Conservation (phyloP, 1,140 invertebrate species). For the Pseudomyrmex gracilis region DNA sequence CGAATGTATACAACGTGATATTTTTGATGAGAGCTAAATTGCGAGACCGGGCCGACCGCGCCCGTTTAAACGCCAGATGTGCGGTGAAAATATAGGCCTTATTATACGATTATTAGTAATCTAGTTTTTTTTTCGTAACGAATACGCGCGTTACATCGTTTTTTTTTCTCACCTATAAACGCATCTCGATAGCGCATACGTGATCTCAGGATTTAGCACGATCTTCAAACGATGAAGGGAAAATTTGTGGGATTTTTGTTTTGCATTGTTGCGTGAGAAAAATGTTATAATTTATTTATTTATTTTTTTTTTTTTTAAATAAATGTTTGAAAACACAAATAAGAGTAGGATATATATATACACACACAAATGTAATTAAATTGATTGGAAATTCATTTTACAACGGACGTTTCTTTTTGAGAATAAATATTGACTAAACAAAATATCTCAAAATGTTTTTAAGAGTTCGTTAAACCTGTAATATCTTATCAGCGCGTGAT, state of each 20-base stretch:
- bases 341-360: neutral
- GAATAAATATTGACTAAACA: conserved; percentile 19
- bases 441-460: conserved; percentile 28
- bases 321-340: neutral
- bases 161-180: conserved; percentile 15
- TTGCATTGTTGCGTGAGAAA: neutral
- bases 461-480: conserved; percentile 12
- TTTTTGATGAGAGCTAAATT: conserved; percentile 5
- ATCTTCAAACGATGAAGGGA: conserved; percentile 43
- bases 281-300: neutral
- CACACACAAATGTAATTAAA: neutral
- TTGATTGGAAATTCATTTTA: neutral
- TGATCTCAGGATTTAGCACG: conserved; percentile 19
- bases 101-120: conserved; percentile 17
- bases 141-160: conserved; percentile 38
- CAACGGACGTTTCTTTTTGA: no score
- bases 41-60: neutral
- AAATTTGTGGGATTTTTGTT: neutral
- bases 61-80: neutral
- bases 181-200: conserved; percentile 17
- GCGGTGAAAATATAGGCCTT: conserved; percentile 33
- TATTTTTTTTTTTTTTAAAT: neutral
- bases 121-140: conserved; percentile 38
- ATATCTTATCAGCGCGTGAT: neutral
- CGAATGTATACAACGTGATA: conserved; percentile 21